Conservation (phyloP, 2,797 vertebrate genomes). For the Phoebastria nigripes region DNA sequence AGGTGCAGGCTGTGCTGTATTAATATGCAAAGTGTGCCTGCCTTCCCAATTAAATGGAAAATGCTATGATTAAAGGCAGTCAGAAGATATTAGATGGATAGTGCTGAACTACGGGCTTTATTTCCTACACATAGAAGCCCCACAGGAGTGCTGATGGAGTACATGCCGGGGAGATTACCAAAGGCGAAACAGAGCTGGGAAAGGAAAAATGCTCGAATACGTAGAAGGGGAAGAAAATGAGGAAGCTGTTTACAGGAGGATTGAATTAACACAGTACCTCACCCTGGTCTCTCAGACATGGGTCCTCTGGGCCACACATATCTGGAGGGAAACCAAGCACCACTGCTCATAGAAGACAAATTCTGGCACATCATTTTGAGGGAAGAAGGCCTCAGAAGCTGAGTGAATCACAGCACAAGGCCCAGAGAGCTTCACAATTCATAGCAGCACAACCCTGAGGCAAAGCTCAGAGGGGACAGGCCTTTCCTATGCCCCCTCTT, state of each 20-base stretch:
- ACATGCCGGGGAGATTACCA: constrained; percentile 4
- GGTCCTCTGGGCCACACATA: neutral
- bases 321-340: neutral
- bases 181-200: neutral
- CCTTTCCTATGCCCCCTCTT: neutral
- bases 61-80: constrained; percentile 68
- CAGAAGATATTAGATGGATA: constrained; percentile 62
- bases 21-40: constrained; percentile 69
- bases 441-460: neutral
- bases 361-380: neutral
- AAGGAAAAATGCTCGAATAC: neutral
- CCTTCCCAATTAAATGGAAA: constrained; percentile 71
- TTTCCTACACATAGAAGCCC: constrained; percentile 28
- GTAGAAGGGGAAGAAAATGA: neutral
- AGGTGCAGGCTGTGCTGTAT: constrained; percentile 26
- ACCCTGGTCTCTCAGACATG: neutral
- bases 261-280: neutral
- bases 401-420: neutral
- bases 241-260: neutral
- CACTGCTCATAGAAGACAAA: neutral
- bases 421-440: neutral
- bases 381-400: neutral
- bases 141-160: constrained; percentile 41
- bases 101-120: constrained; percentile 48
- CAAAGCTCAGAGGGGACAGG: neutral